These are phyloP conservation scores for Mareca penelope DNA, from an alignment of 2,797 vertebrate species.

Conservation along the genomic window DNA sequence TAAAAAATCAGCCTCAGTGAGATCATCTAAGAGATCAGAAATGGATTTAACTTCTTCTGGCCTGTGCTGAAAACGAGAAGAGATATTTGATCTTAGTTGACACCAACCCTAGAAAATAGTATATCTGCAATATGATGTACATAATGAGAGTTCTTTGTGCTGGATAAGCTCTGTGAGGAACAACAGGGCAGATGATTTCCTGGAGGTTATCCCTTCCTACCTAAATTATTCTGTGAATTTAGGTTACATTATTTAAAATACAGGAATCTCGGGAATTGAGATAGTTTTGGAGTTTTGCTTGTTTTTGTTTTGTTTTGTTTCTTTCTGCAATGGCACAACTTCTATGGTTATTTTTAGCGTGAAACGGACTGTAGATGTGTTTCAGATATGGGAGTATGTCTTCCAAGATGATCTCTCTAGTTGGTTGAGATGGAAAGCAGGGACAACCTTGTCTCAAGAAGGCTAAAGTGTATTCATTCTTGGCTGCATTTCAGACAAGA, in stretches of 20 bases:
- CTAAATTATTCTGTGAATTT: not conserved
- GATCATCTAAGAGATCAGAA: not conserved
- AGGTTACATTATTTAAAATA: not conserved
- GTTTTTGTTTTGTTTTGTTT: not conserved
- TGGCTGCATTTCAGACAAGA: conserved; percentile 46
- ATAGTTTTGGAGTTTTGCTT: not conserved
- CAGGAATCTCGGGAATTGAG: not conserved
- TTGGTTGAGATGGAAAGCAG: not conserved
- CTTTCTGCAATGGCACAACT: not conserved
- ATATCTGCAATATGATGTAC: not conserved
- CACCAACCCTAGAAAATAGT: not conserved
- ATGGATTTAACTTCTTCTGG: not conserved
- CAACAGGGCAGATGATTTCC: not conserved
- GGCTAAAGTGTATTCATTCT: conserved; percentile 23
- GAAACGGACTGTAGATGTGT: not conserved
- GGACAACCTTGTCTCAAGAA: conserved; percentile 14
- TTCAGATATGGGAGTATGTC: not conserved
- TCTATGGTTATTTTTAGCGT: not conserved
- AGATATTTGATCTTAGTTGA: not conserved
- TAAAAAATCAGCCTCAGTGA: not conserved
- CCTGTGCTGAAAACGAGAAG: not conserved
- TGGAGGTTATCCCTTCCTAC: not conserved
- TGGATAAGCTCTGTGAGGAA: not conserved
- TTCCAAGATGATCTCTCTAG: not conserved
- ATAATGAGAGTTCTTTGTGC: accelerated